Evolutionary conservation across 92 coral and sea anemone genomes (phyloP).

Genomic region (Siderastrea radians): DNA sequence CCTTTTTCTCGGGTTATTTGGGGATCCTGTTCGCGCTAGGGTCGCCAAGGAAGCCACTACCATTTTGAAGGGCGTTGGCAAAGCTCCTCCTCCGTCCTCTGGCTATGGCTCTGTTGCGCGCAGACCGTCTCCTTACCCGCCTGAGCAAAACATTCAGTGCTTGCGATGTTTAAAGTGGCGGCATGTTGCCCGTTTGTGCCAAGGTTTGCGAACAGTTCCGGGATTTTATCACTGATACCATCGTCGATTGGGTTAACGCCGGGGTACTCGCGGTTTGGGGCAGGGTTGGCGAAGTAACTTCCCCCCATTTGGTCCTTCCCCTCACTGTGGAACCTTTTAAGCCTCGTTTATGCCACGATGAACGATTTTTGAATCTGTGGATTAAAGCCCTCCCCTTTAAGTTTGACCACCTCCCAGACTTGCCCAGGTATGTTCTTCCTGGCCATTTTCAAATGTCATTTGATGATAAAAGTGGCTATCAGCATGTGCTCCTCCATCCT

Average conservation of each 20-base stretch:
- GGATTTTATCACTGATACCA: conserved; percentile 10
- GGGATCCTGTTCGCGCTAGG: too few species aligned
- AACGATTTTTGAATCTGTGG: conserved; percentile 45
- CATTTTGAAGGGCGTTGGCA: too few species aligned
- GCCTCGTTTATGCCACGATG: conserved; percentile 31
- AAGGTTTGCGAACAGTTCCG: conserved; percentile 7
- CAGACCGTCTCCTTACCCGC: too few species aligned
- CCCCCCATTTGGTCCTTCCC: conserved; percentile 27
- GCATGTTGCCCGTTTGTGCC: neutral
- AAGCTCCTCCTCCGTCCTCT: too few species aligned
- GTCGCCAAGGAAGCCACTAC: too few species aligned
- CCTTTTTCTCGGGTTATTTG: too few species aligned
- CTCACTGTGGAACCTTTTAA: conserved; percentile 22
- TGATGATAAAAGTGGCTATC: conserved; percentile 48
- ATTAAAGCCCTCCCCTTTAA: conserved; percentile 5
- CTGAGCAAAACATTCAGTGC: too few species aligned
- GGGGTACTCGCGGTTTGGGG: conserved; percentile 51
- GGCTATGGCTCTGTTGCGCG: too few species aligned
- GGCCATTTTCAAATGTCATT: conserved; percentile 29
- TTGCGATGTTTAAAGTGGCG: too few species aligned
- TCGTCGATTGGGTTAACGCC: conserved; percentile 25
- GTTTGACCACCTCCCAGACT: conserved; percentile 43
- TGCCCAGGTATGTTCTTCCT: conserved; percentile 18
- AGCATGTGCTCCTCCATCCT: conserved; percentile 52
- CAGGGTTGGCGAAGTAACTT: neutral